Percentiles rank a stretch among this genome's conserved stretches.
Evolutionary conservation across 2,797 vertebrate species (phyloP).

Genomic region (Falco biarmicus): DNA sequence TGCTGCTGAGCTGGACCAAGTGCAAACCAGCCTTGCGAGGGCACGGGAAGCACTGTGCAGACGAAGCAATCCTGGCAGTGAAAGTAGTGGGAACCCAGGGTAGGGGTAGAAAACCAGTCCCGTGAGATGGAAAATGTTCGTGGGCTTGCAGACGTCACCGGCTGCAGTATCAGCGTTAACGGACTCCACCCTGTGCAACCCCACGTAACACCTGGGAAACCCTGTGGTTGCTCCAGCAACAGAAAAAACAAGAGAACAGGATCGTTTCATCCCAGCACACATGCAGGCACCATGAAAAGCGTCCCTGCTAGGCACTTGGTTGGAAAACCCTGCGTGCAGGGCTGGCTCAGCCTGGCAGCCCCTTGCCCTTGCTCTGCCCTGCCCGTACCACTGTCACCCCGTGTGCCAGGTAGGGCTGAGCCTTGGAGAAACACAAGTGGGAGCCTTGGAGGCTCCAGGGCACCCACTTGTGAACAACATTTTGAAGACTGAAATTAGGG

Average conservation of each 20-base stretch:
- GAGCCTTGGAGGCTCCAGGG: neutral
- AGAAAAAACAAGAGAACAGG: neutral
- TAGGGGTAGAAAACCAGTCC: neutral
- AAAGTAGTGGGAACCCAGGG: neutral
- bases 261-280: no score
- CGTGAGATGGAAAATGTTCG: neutral
- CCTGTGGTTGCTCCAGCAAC: neutral
- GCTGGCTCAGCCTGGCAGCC: neutral
- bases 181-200: neutral
- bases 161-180: neutral
- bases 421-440: neutral
- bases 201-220: neutral
- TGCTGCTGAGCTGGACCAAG: neutral
- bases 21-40: neutral
- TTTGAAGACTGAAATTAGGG: neutral
- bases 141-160: rapidly evolving
- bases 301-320: neutral
- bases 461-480: neutral
- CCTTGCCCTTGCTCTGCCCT: neutral
- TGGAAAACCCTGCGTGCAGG: neutral
- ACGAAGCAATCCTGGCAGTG: neutral
- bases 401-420: neutral
- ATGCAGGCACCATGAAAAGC: neutral
- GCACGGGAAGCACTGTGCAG: rapidly evolving
- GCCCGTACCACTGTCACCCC: neutral